These are phyloP conservation scores for Corythornis madagascariensis DNA, from an alignment of 2,113 vertebrate species.

Conservation along the genomic window DNA sequence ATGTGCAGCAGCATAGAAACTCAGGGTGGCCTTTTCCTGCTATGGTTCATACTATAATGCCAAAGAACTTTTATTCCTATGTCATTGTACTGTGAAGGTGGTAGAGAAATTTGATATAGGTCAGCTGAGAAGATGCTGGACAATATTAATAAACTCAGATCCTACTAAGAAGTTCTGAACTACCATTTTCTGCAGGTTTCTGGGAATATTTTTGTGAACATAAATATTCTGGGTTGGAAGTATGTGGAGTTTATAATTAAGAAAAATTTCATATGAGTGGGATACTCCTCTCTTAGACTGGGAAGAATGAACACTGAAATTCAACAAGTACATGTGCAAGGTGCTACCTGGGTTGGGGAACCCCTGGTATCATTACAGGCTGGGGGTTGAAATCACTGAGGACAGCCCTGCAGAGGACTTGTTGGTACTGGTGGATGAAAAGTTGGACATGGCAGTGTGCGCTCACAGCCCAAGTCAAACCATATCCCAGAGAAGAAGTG, in stretches of 20 bases:
- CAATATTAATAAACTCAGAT: neutral
- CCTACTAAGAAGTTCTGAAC: neutral
- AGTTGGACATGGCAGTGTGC: neutral
- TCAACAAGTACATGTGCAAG: neutral
- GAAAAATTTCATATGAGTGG: neutral
- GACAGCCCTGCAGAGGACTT: neutral
- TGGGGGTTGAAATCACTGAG: neutral
- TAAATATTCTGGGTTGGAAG: neutral
- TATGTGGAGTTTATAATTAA: neutral
- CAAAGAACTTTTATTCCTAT: neutral
- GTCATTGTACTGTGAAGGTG: fast-evolving
- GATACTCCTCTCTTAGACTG: neutral
- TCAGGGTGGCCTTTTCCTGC: neutral
- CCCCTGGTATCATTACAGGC: neutral
- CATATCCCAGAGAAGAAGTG: neutral
- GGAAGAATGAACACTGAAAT: neutral
- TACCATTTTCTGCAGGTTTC: neutral
- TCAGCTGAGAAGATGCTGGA: neutral
- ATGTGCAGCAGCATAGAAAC: neutral
- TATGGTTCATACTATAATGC: neutral
- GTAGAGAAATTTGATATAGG: neutral
- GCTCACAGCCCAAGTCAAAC: fast-evolving
- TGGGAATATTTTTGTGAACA: neutral
- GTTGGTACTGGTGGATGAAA: neutral
- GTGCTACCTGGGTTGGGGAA: neutral